Evolutionary conservation across 2,888 invertebrate species (phyloP), one percentile per base, ranked within the genome.

Genomic region (Acleris cristana): DNA sequence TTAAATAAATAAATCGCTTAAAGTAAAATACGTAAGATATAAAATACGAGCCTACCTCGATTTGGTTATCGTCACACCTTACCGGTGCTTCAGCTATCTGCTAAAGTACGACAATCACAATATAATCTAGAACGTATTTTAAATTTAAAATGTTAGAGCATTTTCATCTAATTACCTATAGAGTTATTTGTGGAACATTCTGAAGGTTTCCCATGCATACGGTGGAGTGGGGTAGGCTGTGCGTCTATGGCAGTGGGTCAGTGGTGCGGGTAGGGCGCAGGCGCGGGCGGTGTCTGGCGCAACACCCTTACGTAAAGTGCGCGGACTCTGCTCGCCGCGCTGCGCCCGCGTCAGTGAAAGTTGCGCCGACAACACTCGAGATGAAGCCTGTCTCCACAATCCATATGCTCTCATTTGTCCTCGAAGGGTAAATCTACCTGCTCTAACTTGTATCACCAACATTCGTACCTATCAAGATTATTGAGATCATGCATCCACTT

Each of bases 301-400:
- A 92, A 92, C 88, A 83, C 87, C 88, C 89, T 92, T 92, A 89
- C 92, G 92, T 91, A 92, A 92, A 84, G 75, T 77, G 76, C 76
- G 81, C 84, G 81, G 81, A 79, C 80, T 79, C 77, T 81, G 82
- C 78, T 81, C 80, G 75, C 79, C 80, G 82, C 78, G 53, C 53
- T 56, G 70, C 71, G 64, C 70, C 63, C 74, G 75, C 71, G 73
- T 70, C 74, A 77, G 84, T 90, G 91, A 91, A 91, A 91, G 91
- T 91, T 85, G 83, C 73, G 79, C 75, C 67, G 71, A 69, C 71
- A 74, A 82, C 76, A 79, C 77, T 82, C 82, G 81, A 85, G 81
- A 84, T 80, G 74, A 78, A 78, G 71, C 66, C 51, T 61, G 34
- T 54, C 54, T 60, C 60, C 55, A 55, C 49, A 26, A 40, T 48